Conservation (phyloP, 2,888 invertebrate species). For the Meiosimyza decipiens region DNA sequence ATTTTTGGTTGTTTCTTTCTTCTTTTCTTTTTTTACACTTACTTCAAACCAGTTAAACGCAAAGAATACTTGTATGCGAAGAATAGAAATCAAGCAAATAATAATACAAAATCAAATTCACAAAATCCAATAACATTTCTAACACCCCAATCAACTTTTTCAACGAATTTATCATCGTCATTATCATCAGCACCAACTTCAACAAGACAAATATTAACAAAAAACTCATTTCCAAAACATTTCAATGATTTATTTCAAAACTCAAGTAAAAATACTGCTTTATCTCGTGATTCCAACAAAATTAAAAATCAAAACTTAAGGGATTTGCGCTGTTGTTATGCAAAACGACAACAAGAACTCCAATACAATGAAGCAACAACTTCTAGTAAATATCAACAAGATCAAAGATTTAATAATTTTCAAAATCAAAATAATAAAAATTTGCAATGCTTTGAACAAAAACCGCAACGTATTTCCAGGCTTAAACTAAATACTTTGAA, state of each 20-base stretch:
- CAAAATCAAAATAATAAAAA: not conserved
- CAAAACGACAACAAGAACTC: too few species aligned
- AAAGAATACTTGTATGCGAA: slow-evolving; percentile 7
- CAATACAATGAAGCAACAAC: too few species aligned
- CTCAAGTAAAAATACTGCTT: too few species aligned
- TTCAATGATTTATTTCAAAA: too few species aligned
- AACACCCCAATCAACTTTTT: too few species aligned
- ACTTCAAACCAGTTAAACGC: not conserved
- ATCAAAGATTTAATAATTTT: slow-evolving; percentile 24
- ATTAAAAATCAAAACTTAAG: not conserved
- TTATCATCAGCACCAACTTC: not conserved
- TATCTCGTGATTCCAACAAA: not conserved
- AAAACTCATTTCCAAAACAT: not conserved
- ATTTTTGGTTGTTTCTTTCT: slow-evolving; percentile 15
- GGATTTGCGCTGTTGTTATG: too few species aligned
- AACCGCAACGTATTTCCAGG: too few species aligned
- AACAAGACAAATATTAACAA: not conserved
- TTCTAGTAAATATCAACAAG: not conserved
- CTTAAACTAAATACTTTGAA: too few species aligned
- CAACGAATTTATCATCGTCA: not conserved
- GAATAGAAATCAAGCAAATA: slow-evolving; percentile 16
- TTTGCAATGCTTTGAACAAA: not conserved
- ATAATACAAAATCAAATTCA: not conserved
- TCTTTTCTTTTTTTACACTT: slow-evolving; percentile 5
- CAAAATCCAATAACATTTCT: too few species aligned